A percentile compares a stretch with the other conserved stretches of the same genome.
phyloP scores from a whole-genome alignment of 2,888 invertebrate species.

The Drosophila subquinaria region DNA sequence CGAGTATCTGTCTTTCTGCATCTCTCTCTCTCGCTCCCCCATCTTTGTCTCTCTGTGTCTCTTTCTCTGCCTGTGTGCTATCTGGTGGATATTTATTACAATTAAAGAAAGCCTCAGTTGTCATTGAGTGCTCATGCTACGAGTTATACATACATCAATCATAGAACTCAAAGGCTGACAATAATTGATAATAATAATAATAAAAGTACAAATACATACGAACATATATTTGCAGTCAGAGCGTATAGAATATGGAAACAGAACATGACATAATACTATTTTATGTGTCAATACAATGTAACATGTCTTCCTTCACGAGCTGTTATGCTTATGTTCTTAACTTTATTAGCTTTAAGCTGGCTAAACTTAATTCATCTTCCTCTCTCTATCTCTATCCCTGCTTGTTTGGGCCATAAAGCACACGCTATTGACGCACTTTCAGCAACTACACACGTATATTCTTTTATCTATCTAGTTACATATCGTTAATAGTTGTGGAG shows the following conservation, averaged over 20 bases:
- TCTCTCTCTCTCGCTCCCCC: neutral
- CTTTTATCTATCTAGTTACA: constrained; percentile 8
- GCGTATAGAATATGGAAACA: constrained; percentile 1
- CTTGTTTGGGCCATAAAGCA: constrained; percentile 35
- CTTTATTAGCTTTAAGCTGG: constrained; percentile 55
- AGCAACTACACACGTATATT: constrained; percentile 14
- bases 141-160: constrained; percentile 50
- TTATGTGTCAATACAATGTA: constrained; percentile 16
- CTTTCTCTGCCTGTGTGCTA: neutral
- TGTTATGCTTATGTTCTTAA: constrained; percentile 38
- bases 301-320: constrained; percentile 20
- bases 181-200: constrained; percentile 55
- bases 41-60: neutral
- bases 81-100: constrained; percentile 30
- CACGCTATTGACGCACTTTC: constrained; percentile 36
- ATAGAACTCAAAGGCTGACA: constrained; percentile 45
- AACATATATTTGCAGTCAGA: constrained; percentile 6
- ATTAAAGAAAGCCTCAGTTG: constrained; percentile 44
- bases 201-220: neutral
- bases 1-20: neutral
- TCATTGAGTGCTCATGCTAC: constrained; percentile 11
- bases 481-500: constrained; percentile 20
- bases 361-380: constrained; percentile 9
- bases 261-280: constrained; percentile 23
- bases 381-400: neutral